These are phyloP conservation scores for Liodrosophila aerea DNA, from an alignment of 2,888 invertebrate species.

Conservation along the genomic window DNA sequence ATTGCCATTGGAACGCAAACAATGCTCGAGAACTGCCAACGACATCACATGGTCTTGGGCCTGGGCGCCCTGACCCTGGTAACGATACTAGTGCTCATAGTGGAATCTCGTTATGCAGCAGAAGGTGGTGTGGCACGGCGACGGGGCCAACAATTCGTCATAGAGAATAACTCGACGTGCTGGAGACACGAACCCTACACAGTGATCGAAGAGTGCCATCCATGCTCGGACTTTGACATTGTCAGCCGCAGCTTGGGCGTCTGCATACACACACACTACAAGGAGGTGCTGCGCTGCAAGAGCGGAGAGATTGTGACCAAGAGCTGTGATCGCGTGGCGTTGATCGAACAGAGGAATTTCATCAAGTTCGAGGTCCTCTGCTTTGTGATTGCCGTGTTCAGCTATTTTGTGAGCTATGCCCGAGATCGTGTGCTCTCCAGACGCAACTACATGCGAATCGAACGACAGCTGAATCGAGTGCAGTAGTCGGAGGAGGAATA, in stretches of 20 bases:
- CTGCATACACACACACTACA: slow-evolving; percentile 91
- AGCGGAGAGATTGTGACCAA: slow-evolving; percentile 91
- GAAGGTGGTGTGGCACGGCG: slow-evolving; percentile 56
- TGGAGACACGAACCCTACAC: slow-evolving; percentile 88
- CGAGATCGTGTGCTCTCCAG: slow-evolving; percentile 76
- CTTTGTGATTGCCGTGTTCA: slow-evolving; percentile 73
- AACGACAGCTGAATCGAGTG: slow-evolving; percentile 78
- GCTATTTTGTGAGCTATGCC: slow-evolving; percentile 77
- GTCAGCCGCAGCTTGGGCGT: slow-evolving; percentile 91
- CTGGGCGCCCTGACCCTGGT: slow-evolving; percentile 90
- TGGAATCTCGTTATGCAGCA: slow-evolving; percentile 86
- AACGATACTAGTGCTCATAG: slow-evolving; percentile 90
- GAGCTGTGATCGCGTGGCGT: slow-evolving; percentile 93
- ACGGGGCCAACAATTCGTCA: slow-evolving; percentile 84
- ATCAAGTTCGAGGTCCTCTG: slow-evolving; percentile 79
- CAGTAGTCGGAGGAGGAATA: slow-evolving; percentile 48
- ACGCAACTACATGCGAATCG: slow-evolving; percentile 77
- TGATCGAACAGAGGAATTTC: slow-evolving; percentile 91
- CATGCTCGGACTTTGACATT: slow-evolving; percentile 93
- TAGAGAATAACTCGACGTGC: slow-evolving; percentile 91
- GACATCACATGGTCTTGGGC: slow-evolving; percentile 91
- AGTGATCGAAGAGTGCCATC: slow-evolving; percentile 89
- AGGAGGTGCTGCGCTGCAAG: slow-evolving; percentile 91
- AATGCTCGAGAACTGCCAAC: slow-evolving; percentile 93
- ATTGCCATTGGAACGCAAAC: background rate